These are phyloP conservation scores for Pseudopleuronectes americanus DNA, from an alignment of 2,797 vertebrate species.

Conservation along the genomic window DNA sequence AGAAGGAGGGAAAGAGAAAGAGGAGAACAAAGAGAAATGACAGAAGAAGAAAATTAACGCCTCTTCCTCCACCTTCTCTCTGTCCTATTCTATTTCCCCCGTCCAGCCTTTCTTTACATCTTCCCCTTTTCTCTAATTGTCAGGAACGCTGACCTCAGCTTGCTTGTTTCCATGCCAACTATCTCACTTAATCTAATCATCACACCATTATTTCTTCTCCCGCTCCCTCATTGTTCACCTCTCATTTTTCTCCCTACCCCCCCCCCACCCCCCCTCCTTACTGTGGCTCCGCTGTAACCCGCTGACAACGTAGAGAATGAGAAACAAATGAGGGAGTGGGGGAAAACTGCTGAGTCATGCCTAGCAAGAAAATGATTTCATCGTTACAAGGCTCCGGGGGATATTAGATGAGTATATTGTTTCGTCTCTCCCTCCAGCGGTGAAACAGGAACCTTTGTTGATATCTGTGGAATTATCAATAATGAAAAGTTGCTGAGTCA, in stretches of 20 bases:
- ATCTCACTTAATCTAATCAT: conserved; percentile 77
- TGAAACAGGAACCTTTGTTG: conserved; percentile 56
- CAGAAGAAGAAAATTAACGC: conserved; percentile 21
- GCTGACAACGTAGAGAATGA: conserved; percentile 59
- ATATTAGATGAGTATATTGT: conserved; percentile 74
- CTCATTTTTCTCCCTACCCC: conserved; percentile 4
- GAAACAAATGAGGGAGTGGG: conserved; percentile 61
- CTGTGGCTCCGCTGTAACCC: conserved; percentile 34
- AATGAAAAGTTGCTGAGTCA: conserved; percentile 72
- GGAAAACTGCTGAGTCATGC: conserved; percentile 65
- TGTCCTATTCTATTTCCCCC: conserved; percentile 37
- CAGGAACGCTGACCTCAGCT: conserved; percentile 80
- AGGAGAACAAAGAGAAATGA: conserved; percentile 10
- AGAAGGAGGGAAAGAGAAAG: background rate
- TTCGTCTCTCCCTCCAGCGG: conserved; percentile 45
- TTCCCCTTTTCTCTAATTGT: conserved; percentile 70
- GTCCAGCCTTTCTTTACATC: conserved; percentile 51
- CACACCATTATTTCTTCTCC: conserved; percentile 68
- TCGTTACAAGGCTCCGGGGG: conserved; percentile 67
- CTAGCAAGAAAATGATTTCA: conserved; percentile 57
- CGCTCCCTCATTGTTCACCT: conserved; percentile 47
- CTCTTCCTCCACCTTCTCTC: background rate
- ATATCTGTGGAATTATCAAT: conserved; percentile 68
- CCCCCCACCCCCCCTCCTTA: conserved; percentile 26
- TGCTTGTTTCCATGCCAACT: conserved; percentile 74